Conservation (phyloP, 2,888 invertebrate species). For the Hyppa rectilinea region DNA sequence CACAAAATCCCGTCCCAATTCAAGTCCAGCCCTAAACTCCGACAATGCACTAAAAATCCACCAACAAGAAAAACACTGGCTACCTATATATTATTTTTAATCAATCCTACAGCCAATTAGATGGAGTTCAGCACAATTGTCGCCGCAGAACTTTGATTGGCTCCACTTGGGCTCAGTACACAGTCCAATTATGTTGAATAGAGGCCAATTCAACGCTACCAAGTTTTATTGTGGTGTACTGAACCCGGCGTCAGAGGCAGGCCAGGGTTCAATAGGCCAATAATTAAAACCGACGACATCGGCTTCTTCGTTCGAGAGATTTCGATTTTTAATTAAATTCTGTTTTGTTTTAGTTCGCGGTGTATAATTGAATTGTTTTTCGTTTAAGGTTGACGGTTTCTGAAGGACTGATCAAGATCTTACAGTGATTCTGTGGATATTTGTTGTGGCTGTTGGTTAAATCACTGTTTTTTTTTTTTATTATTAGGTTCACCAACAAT, state of each 20-base stretch:
- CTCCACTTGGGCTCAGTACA: slow-evolving; percentile 75
- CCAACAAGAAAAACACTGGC: slow-evolving; percentile 57
- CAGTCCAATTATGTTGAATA: slow-evolving; percentile 87
- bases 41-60: slow-evolving; percentile 32
- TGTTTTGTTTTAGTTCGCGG: slow-evolving; percentile 78
- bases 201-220: slow-evolving; percentile 84
- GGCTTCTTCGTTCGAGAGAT: slow-evolving; percentile 77
- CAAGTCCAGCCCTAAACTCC: slow-evolving; percentile 14
- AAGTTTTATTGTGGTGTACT: slow-evolving; percentile 84
- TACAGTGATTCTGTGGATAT: background rate
- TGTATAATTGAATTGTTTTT: slow-evolving; percentile 63
- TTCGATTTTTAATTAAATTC: slow-evolving; percentile 85
- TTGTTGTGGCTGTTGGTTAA: background rate
- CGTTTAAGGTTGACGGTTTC: slow-evolving; percentile 26
- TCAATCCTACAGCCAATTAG: slow-evolving; percentile 84
- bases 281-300: slow-evolving; percentile 87
- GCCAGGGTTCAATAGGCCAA: slow-evolving; percentile 83
- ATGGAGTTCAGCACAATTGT: slow-evolving; percentile 78
- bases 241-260: slow-evolving; percentile 85
- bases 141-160: slow-evolving; percentile 87
- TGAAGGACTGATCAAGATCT: slow-evolving; percentile 16
- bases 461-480: no score
- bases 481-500: no score
- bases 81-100: slow-evolving; percentile 72
- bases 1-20: background rate